Evolutionary conservation across 2,797 vertebrate species (phyloP).

Genomic region (Paedocypris micromegethes): DNA sequence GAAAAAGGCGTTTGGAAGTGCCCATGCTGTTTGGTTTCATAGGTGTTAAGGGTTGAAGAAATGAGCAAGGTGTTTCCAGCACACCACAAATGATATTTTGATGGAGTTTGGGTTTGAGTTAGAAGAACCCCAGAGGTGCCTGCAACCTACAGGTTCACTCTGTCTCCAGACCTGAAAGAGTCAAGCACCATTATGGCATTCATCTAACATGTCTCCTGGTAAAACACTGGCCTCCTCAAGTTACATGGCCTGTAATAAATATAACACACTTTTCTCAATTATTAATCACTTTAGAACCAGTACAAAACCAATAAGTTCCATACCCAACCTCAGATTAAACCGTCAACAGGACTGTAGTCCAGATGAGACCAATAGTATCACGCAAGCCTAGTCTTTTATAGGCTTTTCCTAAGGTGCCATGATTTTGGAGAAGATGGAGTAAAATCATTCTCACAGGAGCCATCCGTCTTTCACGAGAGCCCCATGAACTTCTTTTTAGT

Average conservation of each 20-base stretch:
- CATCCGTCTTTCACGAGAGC: slow-evolving; percentile 78
- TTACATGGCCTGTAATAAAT: slow-evolving; percentile 56
- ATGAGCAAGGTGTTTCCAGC: slow-evolving; percentile 44
- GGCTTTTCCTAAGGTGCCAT: slow-evolving; percentile 51
- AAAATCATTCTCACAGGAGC: slow-evolving; percentile 75
- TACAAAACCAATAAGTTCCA: background rate
- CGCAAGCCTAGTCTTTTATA: no score
- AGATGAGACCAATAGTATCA: no score
- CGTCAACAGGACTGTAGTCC: no score
- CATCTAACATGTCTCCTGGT: slow-evolving; percentile 42
- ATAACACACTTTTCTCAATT: slow-evolving; percentile 57
- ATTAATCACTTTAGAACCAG: slow-evolving; percentile 54
- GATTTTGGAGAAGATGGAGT: slow-evolving; percentile 74
- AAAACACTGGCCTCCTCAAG: slow-evolving; percentile 47
- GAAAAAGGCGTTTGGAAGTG: slow-evolving; percentile 37
- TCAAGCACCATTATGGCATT: slow-evolving; percentile 30
- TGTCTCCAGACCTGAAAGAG: slow-evolving; percentile 36
- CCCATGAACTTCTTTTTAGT: slow-evolving; percentile 91
- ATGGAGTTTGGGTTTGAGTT: slow-evolving; percentile 53
- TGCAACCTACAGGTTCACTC: slow-evolving; percentile 36
- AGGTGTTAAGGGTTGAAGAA: slow-evolving; percentile 52
- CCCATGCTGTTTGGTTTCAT: slow-evolving; percentile 45
- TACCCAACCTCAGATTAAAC: no score
- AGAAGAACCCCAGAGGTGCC: slow-evolving; percentile 43
- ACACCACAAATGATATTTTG: slow-evolving; percentile 61